These are phyloP conservation scores for Phoxinus phoxinus DNA, from an alignment of 2,113 vertebrate genomes.

Conservation along the genomic window DNA sequence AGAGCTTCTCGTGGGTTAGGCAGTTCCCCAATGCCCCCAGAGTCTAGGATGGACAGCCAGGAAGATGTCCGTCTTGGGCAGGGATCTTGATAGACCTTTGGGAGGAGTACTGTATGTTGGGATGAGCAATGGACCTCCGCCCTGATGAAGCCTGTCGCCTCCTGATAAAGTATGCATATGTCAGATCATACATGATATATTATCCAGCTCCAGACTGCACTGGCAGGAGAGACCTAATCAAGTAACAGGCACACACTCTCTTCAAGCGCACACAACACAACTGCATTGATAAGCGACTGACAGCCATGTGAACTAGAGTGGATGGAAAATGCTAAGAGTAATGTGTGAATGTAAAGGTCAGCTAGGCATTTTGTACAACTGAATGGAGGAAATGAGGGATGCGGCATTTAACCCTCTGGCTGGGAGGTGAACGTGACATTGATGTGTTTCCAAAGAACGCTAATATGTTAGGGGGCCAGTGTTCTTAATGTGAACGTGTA, in stretches of 20 bases:
- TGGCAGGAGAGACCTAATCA: conserved; percentile 13
- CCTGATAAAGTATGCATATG: conserved; percentile 62
- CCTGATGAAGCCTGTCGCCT: conserved; percentile 63
- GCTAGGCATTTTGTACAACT: conserved; percentile 43
- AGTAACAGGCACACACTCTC: conserved; percentile 12
- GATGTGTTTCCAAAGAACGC: conserved; percentile 11
- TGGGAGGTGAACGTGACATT: conserved; percentile 7
- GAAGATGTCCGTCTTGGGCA: neutral
- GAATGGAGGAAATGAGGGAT: conserved; percentile 37
- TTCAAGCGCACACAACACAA: conserved; percentile 4
- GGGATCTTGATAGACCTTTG: neutral
- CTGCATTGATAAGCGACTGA: conserved; percentile 29
- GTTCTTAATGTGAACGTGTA: conserved; percentile 28
- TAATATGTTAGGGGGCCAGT: conserved; percentile 8
- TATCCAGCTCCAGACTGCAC: conserved; percentile 54
- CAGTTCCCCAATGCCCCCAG: neutral
- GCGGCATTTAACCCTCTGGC: conserved; percentile 16
- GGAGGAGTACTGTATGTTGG: conserved; percentile 26
- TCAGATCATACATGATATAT: conserved; percentile 65
- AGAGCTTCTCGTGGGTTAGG: neutral
- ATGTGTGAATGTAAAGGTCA: conserved; percentile 50
- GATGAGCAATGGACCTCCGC: conserved; percentile 62
- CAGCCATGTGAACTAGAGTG: conserved; percentile 28
- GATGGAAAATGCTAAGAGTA: conserved; percentile 46
- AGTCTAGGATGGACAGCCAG: neutral